Conservation (phyloP, 2,888 invertebrate genomes). For the Standfussiana lucernea region DNA sequence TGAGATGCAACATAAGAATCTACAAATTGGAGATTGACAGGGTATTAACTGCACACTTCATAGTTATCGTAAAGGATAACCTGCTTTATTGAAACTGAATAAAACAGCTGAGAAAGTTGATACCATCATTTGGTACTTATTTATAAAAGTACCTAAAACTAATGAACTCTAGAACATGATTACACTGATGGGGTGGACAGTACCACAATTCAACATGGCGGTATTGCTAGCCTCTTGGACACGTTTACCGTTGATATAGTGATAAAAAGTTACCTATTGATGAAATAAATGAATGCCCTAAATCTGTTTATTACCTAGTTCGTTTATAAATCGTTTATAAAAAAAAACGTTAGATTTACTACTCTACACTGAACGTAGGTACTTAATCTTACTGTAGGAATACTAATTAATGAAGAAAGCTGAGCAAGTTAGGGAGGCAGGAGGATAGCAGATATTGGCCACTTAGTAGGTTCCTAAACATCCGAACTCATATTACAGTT, state of each 20-base stretch:
- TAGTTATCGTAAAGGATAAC: no score
- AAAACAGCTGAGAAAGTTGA: no score
- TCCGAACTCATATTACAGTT: neutral
- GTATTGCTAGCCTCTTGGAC: neutral
- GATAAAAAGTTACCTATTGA: neutral
- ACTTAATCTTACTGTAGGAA: no score
- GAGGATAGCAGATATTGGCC: neutral
- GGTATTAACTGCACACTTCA: neutral
- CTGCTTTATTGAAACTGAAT: no score
- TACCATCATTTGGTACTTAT: neutral
- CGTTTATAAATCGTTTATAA: neutral
- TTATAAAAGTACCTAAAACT: neutral
- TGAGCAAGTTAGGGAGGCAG: no score
- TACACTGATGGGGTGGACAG: neutral
- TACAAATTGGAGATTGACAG: neutral
- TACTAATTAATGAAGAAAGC: neutral
- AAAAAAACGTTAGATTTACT: neutral
- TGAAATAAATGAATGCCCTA: neutral
- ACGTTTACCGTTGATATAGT: neutral
- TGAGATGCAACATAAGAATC: neutral
- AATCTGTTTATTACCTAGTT: neutral
- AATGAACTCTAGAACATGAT: neutral
- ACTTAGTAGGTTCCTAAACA: neutral
- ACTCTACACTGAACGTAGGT: neutral
- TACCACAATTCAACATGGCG: no score